Conservation (phyloP, 2,113 vertebrate genomes). For the Bettongia penicillata region DNA sequence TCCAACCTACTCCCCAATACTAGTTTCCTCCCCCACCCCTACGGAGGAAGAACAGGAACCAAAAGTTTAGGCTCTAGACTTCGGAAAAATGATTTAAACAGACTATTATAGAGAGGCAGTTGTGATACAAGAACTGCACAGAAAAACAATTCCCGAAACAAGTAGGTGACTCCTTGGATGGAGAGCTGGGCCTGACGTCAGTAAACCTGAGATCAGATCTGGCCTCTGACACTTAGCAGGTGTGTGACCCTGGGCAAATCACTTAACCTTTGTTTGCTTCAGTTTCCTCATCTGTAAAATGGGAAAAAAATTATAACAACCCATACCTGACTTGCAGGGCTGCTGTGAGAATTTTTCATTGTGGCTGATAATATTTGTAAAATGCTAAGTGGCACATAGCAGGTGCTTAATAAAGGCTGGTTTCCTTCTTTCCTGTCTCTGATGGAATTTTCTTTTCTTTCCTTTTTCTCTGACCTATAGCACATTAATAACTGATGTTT, state of each 20-base stretch:
- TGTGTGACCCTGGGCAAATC: not conserved
- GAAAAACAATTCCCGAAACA: not conserved
- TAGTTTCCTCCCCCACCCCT: too few species aligned
- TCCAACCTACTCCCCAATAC: not conserved
- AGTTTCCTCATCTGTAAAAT: not conserved
- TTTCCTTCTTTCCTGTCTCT: not conserved
- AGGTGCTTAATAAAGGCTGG: not conserved
- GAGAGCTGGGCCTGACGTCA: not conserved
- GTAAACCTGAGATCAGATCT: not conserved
- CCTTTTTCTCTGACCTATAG: not conserved
- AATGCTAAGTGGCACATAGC: not conserved
- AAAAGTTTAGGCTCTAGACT: not conserved
- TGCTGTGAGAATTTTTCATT: not conserved
- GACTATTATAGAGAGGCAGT: not conserved
- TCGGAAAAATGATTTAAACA: not conserved
- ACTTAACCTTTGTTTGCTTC: not conserved
- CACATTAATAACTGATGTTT: not conserved
- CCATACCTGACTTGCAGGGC: not conserved
- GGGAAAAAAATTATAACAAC: not conserved
- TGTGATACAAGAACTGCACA: not conserved
- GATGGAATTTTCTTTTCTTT: not conserved
- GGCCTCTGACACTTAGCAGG: not conserved
- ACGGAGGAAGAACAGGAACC: not conserved
- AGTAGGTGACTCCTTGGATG: not conserved
- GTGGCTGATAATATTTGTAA: not conserved